phyloP scores from a whole-genome alignment of 2,113 vertebrate species.

The Spea bombifrons region DNA sequence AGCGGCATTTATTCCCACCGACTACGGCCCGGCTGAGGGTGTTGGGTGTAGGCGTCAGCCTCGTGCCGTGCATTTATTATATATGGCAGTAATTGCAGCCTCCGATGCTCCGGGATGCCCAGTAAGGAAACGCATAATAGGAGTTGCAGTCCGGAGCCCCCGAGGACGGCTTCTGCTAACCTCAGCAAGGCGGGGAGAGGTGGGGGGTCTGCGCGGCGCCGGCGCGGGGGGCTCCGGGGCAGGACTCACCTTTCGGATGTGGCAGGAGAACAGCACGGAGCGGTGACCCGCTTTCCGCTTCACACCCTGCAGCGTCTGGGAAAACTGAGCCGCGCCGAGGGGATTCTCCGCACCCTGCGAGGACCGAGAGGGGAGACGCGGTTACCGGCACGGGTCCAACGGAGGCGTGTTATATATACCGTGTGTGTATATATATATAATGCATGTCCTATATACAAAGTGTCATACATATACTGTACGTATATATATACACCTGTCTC shows the following conservation, averaged over 20 bases:
- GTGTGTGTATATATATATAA: neutral
- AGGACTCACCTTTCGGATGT: constrained; percentile 79
- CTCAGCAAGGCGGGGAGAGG: neutral
- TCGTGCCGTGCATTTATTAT: too few relatives aligned
- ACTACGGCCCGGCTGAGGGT: too few relatives aligned
- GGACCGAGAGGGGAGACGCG: neutral
- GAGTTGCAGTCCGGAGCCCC: too few relatives aligned
- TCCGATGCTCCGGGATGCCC: too few relatives aligned
- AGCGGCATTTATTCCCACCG: too few relatives aligned
- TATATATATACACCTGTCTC: neutral
- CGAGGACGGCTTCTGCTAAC: too few relatives aligned
- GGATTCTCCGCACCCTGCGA: constrained; percentile 76
- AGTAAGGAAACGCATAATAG: too few relatives aligned
- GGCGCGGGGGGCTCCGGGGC: too few relatives aligned
- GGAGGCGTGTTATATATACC: neutral
- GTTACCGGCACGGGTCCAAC: neutral
- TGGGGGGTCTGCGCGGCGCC: too few relatives aligned
- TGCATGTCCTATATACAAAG: too few relatives aligned
- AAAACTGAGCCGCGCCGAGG: constrained; percentile 65
- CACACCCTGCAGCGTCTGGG: constrained; percentile 68
- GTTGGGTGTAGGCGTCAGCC: too few relatives aligned
- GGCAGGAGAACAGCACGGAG: constrained; percentile 80
- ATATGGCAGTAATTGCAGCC: too few relatives aligned
- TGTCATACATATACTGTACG: neutral
- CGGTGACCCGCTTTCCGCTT: constrained; percentile 71